phyloP scores from a whole-genome alignment of 2,113 vertebrate genomes.

The Serinus canaria region DNA sequence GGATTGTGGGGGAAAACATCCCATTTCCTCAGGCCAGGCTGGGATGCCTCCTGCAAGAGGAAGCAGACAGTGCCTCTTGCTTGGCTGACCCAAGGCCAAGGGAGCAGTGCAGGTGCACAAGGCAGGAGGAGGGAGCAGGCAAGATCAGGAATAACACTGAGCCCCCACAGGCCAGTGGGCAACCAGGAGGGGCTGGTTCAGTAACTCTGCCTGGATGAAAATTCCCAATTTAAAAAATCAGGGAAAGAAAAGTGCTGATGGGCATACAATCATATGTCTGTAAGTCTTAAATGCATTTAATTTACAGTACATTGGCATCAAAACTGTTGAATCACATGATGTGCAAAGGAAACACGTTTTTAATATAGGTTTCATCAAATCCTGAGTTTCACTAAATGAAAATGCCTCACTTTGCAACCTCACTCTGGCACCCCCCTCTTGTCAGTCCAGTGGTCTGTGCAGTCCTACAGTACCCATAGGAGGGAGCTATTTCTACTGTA shows the following conservation, averaged over 20 bases:
- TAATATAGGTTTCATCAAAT: not conserved
- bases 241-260: not conserved
- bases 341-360: not conserved
- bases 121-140: not conserved
- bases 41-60: not conserved
- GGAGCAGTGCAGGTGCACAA: not conserved
- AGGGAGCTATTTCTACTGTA: not conserved
- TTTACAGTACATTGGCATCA: not conserved
- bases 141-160: not conserved
- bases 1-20: not conserved
- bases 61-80: not conserved
- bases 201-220: not conserved
- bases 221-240: not conserved
- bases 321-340: not conserved
- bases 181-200: not conserved
- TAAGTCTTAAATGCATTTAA: not conserved
- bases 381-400: not conserved
- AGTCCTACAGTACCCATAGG: rapidly evolving
- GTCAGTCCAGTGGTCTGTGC: not conserved
- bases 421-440: not conserved
- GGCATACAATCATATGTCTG: not conserved
- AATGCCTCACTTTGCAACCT: not conserved
- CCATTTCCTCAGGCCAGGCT: not conserved
- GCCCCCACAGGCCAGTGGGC: rapidly evolving
- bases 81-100: not conserved